Evolutionary conservation across 1,140 invertebrate species (phyloP).

Genomic region (Tachypleus tridentatus): DNA sequence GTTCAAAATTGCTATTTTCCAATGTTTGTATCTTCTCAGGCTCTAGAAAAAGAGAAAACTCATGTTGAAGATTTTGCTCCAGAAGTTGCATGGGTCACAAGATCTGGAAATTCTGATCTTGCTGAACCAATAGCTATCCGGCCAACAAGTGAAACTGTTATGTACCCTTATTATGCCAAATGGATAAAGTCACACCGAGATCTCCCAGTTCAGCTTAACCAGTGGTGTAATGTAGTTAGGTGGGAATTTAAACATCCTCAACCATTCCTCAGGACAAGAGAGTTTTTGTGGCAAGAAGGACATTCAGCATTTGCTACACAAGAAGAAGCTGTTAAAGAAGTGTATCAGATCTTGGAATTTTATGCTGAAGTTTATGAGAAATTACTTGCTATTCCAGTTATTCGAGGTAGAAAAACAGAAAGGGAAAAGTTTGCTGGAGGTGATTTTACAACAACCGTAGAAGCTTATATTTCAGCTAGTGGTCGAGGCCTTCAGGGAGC

Average conservation of each 20-base stretch:
- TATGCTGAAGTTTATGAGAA: conserved; percentile 85
- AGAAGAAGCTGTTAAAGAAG: conserved; percentile 80
- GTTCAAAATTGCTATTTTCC: conserved; percentile 98
- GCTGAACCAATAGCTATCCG: conserved; percentile 97
- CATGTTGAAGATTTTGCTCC: conserved; percentile 98
- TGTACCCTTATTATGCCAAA: conserved; percentile 97
- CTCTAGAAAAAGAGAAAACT: conserved; percentile 86
- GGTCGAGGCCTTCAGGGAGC: conserved; percentile 93
- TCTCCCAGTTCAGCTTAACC: conserved; percentile 89
- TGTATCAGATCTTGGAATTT: conserved; percentile 55
- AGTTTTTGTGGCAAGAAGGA: conserved; percentile 99
- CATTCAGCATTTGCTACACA: conserved; percentile 82
- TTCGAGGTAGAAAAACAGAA: conserved; percentile 91
- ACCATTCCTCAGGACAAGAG: conserved; percentile 91
- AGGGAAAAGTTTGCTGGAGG: conserved; percentile 99
- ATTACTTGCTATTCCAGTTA: conserved; percentile 85
- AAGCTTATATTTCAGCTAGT: conserved; percentile 87
- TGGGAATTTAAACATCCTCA: conserved; percentile 99
- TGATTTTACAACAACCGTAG: conserved; percentile 94
- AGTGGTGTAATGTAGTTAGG: conserved; percentile 99
- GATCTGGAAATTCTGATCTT: conserved; percentile 82
- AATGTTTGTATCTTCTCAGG: conserved; percentile 85
- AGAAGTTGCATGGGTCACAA: conserved; percentile 98
- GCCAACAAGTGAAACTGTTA: conserved; percentile 97
- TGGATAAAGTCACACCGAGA: conserved; percentile 98